phyloP scores from a whole-genome alignment of 2,888 invertebrate species.

The Plagiodera versicolora region DNA sequence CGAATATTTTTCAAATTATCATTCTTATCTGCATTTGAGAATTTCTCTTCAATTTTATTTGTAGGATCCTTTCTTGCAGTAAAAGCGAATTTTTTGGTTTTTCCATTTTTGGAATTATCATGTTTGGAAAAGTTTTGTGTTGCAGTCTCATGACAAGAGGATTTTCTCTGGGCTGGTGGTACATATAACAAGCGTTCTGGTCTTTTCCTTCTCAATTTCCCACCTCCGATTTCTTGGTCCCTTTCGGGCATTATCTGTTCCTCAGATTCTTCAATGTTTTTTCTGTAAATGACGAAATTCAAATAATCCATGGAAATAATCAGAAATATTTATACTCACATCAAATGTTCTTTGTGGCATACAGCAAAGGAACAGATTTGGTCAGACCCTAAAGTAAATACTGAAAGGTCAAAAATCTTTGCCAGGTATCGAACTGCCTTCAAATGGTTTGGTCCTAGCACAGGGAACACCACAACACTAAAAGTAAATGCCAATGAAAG shows the following conservation, averaged over 20 bases:
- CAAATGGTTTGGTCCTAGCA: conserved; percentile 47
- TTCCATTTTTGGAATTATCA: conserved; percentile 12
- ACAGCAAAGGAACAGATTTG: conserved; percentile 38
- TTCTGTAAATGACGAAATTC: conserved; percentile 17
- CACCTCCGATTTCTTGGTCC: conserved; percentile 23
- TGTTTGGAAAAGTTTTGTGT: conserved; percentile 21
- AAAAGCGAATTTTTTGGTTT: conserved; percentile 14
- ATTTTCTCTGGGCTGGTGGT: conserved; percentile 50
- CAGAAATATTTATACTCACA: conserved; percentile 36
- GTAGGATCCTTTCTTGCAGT: conserved; percentile 10
- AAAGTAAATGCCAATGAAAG: conserved; percentile 52
- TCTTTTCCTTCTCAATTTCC: conserved; percentile 39
- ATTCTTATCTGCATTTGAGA: conserved; percentile 6
- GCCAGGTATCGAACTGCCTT: conserved; percentile 47
- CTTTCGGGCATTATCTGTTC: conserved; percentile 29
- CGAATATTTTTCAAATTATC: not conserved
- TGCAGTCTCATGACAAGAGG: conserved; percentile 21
- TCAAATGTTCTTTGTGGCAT: conserved; percentile 42
- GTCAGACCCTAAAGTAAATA: conserved; percentile 36
- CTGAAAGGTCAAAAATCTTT: conserved; percentile 44
- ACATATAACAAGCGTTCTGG: conserved; percentile 52
- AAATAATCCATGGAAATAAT: not conserved
- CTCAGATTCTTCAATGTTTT: conserved; percentile 16
- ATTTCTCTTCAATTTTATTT: conserved; percentile 9
- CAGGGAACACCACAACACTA: conserved; percentile 48